Conservation (phyloP, 2,888 invertebrate genomes). For the Noctua pronuba region DNA sequence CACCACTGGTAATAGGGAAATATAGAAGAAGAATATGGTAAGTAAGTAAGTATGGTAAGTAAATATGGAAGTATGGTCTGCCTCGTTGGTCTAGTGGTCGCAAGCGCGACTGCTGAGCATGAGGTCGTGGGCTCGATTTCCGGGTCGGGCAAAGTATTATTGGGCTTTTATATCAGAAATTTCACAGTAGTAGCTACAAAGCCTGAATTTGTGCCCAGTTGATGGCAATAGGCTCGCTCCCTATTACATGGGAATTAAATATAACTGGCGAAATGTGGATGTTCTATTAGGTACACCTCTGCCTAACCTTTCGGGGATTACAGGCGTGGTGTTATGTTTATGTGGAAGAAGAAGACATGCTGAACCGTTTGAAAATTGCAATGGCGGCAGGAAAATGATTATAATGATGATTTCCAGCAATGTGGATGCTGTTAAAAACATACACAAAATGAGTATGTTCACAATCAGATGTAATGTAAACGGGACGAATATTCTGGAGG, state of each 20-base stretch:
- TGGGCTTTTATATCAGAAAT: not conserved
- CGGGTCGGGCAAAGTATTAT: not conserved
- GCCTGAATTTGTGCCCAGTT: not conserved
- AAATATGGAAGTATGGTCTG: not conserved
- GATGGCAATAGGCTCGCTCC: not conserved
- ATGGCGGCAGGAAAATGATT: not conserved
- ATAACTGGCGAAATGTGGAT: not conserved
- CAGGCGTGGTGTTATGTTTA: not conserved
- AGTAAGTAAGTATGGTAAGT: not conserved
- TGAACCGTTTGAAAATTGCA: not conserved
- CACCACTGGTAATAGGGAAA: too few relatives aligned
- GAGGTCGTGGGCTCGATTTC: not conserved
- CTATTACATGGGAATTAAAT: not conserved
- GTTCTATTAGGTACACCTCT: not conserved
- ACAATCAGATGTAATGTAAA: not conserved
- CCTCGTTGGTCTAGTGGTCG: not conserved
- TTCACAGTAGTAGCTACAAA: not conserved
- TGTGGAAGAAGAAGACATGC: not conserved
- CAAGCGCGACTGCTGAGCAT: not conserved
- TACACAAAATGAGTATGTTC: not conserved
- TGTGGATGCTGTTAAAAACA: not conserved
- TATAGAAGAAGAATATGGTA: not conserved
- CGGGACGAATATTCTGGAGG: not conserved
- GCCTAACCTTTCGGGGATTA: not conserved
- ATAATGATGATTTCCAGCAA: constrained; percentile 11